Conservation (phyloP, 2,888 invertebrate species). For the Tineola bisselliella region DNA sequence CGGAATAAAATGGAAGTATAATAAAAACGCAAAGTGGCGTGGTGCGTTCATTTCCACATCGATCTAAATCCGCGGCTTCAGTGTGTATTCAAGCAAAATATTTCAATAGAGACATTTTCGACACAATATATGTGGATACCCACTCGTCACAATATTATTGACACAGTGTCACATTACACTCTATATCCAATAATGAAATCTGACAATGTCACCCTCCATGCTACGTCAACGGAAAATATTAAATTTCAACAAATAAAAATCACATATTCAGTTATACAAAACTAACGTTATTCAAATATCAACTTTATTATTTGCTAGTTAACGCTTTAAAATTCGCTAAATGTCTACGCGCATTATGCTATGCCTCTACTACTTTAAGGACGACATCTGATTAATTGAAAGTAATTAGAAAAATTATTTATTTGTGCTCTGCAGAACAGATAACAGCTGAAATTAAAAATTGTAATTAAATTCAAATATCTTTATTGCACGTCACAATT, state of each 20-base stretch:
- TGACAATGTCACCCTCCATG: neutral
- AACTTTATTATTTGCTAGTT: neutral
- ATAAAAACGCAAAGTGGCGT: neutral
- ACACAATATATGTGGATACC: neutral
- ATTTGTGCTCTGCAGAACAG: too few species aligned
- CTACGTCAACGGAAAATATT: neutral
- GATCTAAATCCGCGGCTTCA: neutral
- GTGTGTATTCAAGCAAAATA: neutral
- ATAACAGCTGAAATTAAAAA: too few species aligned
- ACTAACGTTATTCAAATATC: neutral
- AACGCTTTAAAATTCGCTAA: neutral
- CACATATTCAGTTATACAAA: neutral
- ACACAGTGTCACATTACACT: slow-evolving; percentile 4
- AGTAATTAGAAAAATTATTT: too few species aligned
- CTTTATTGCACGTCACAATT: too few species aligned
- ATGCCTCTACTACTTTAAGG: too few species aligned
- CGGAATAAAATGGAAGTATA: neutral
- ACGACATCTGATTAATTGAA: too few species aligned
- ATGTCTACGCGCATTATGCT: neutral
- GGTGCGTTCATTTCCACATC: neutral
- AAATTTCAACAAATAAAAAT: neutral
- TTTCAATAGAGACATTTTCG: neutral
- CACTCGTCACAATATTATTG: slow-evolving; percentile 4
- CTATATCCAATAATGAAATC: neutral
- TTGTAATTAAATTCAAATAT: too few species aligned